These are phyloP conservation scores for Gerris buenoi DNA, from an alignment of 1,140 invertebrate species.

Conservation along the genomic window DNA sequence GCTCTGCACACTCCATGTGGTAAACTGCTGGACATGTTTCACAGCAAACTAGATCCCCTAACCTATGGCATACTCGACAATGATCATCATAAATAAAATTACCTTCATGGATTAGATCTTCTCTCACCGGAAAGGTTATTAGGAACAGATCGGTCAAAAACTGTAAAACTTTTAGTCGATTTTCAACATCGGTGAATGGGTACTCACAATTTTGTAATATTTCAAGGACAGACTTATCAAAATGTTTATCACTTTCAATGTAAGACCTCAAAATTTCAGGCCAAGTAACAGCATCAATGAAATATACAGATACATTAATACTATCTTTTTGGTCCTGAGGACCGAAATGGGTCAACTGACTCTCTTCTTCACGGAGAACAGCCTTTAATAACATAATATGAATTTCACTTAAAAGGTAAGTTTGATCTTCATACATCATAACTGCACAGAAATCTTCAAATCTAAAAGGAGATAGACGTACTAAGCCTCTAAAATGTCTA, in stretches of 20 bases:
- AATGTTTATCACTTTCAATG: constrained; percentile 72
- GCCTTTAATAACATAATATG: constrained; percentile 85
- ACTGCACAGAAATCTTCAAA: constrained; percentile 93
- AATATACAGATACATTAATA: constrained; percentile 79
- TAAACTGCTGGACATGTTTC: constrained; percentile 94
- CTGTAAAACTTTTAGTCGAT: constrained; percentile 71
- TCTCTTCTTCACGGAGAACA: constrained; percentile 83
- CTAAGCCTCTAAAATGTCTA: constrained; percentile 72
- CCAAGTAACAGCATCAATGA: constrained; percentile 89
- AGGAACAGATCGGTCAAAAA: constrained; percentile 88
- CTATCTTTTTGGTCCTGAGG: constrained; percentile 92
- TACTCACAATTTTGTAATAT: constrained; percentile 63
- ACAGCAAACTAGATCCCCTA: constrained; percentile 89
- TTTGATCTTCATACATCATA: constrained; percentile 80
- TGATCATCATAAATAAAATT: constrained; percentile 71
- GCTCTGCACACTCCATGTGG: constrained; percentile 89
- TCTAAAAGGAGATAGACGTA: constrained; percentile 81
- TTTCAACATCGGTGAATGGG: constrained; percentile 69
- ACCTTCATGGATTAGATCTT: constrained; percentile 87
- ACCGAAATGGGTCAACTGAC: constrained; percentile 86
- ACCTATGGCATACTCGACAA: constrained; percentile 82
- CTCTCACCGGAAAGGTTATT: constrained; percentile 79
- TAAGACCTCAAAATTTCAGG: constrained; percentile 77
- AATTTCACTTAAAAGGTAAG: constrained; percentile 73
- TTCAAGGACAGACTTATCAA: constrained; percentile 50